A percentile compares a stretch with the other conserved stretches of the same genome.
phyloP scores from a whole-genome alignment of 2,113 vertebrate species.

The Sebastes fasciatus region DNA sequence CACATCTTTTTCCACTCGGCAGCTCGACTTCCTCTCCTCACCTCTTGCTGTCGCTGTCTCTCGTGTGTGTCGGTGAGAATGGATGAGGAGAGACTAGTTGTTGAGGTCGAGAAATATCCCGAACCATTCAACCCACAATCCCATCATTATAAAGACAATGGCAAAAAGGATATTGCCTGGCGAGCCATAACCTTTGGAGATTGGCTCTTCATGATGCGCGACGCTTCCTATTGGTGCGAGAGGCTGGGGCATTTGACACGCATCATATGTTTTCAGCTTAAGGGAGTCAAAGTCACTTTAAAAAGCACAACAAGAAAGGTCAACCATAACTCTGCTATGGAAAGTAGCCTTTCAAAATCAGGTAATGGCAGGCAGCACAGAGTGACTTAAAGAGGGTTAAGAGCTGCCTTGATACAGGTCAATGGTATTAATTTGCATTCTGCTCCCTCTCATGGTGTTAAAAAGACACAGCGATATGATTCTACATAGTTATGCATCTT shows the following conservation, averaged over 20 bases:
- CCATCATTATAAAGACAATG: background rate
- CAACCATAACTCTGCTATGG: constrained; percentile 40
- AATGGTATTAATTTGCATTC: constrained; percentile 45
- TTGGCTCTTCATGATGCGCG: background rate
- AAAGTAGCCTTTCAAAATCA: constrained; percentile 41
- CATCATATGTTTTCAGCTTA: background rate
- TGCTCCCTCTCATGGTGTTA: constrained; percentile 20
- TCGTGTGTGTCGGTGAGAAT: background rate
- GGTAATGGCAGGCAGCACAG: constrained; percentile 29
- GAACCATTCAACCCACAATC: background rate
- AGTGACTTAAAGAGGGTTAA: constrained; percentile 38
- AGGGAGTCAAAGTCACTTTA: constrained; percentile 33
- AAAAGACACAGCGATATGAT: constrained; percentile 5
- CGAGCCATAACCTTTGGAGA: background rate
- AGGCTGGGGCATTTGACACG: background rate
- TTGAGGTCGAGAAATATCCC: background rate
- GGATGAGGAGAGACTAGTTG: background rate
- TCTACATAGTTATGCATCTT: constrained; percentile 18
- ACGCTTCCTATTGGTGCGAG: background rate
- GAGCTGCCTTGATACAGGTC: constrained; percentile 39
- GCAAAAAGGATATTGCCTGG: background rate
- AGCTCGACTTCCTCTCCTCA: background rate
- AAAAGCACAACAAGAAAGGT: constrained; percentile 54
- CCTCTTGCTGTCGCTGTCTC: background rate
- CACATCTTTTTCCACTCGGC: background rate